Percentiles rank a stretch among this genome's conserved stretches.
phyloP scores from a whole-genome alignment of 2,888 invertebrate genomes.

The Hirtodrosophila alboralis region DNA sequence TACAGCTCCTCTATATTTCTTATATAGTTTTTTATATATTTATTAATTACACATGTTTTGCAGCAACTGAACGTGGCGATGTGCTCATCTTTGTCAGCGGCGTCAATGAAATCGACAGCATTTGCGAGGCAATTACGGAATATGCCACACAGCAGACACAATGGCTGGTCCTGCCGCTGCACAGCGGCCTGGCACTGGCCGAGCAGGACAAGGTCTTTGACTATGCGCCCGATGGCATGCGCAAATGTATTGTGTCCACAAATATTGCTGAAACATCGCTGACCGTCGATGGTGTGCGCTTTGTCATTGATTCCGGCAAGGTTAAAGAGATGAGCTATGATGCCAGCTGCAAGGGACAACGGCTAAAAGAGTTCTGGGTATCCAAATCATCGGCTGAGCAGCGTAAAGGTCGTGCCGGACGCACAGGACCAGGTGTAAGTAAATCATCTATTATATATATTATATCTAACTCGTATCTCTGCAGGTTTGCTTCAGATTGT shows the following conservation, averaged over 20 bases:
- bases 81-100: conserved; percentile 97
- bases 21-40: no score
- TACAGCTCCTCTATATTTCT: no score
- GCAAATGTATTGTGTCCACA: conserved; percentile 98
- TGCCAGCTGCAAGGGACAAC: conserved; percentile 94
- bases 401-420: conserved; percentile 96
- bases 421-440: conserved; percentile 94
- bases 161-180: conserved; percentile 97
- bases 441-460: no score
- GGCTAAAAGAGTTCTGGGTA: conserved; percentile 97
- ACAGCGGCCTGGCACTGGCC: conserved; percentile 94
- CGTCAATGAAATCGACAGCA: conserved; percentile 94
- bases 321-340: conserved; percentile 99
- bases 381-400: conserved; percentile 99
- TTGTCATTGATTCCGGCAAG: conserved; percentile 98
- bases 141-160: conserved; percentile 90
- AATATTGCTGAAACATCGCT: conserved; percentile 99
- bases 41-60: background rate
- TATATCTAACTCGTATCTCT: background rate
- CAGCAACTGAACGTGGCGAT: conserved; percentile 94
- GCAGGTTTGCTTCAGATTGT: conserved; percentile 92
- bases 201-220: conserved; percentile 99
- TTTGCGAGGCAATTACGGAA: conserved; percentile 93
- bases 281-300: conserved; percentile 98
- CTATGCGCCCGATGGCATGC: conserved; percentile 95